These are phyloP conservation scores for Eledona agricola DNA, from an alignment of 2,888 invertebrate genomes.

Conservation along the genomic window DNA sequence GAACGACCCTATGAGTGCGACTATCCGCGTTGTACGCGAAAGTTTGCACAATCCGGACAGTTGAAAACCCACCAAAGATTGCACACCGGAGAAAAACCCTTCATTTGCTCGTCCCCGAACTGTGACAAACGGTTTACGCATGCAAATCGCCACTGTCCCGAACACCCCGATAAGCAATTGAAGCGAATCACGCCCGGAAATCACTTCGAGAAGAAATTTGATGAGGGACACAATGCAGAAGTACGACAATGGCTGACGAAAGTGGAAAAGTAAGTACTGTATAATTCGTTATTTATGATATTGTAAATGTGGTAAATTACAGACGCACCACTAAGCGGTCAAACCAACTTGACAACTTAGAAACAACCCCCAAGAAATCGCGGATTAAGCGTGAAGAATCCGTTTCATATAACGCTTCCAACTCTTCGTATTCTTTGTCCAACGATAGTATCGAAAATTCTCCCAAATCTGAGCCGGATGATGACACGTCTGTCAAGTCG, in stretches of 20 bases:
- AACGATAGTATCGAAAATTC: constrained; percentile 44
- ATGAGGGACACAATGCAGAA: constrained; percentile 62
- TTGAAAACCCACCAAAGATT: constrained; percentile 79
- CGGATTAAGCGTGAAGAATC: constrained; percentile 47
- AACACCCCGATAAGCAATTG: constrained; percentile 72
- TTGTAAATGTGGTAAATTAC: too few relatives aligned
- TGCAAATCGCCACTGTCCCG: constrained; percentile 78
- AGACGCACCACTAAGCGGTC: constrained; percentile 44
- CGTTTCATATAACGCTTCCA: constrained; percentile 8
- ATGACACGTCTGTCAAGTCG: constrained; percentile 46
- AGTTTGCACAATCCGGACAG: constrained; percentile 81
- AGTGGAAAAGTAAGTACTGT: constrained; percentile 46
- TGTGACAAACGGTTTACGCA: constrained; percentile 78
- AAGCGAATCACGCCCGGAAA: constrained; percentile 49
- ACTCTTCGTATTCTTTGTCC: constrained; percentile 44
- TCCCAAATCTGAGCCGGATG: constrained; percentile 50
- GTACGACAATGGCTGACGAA: constrained; percentile 60
- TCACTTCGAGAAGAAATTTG: constrained; percentile 59
- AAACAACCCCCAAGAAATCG: constrained; percentile 51
- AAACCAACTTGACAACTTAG: constrained; percentile 38
- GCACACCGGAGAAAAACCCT: constrained; percentile 81
- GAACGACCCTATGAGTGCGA: constrained; percentile 79
- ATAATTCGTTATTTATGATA: too few relatives aligned
- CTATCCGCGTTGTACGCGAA: constrained; percentile 74
- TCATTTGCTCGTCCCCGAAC: constrained; percentile 70